A percentile compares a stretch with the other conserved stretches of the same genome.
phyloP scores from a whole-genome alignment of 1,140 invertebrate species.

The Samia ricini region DNA sequence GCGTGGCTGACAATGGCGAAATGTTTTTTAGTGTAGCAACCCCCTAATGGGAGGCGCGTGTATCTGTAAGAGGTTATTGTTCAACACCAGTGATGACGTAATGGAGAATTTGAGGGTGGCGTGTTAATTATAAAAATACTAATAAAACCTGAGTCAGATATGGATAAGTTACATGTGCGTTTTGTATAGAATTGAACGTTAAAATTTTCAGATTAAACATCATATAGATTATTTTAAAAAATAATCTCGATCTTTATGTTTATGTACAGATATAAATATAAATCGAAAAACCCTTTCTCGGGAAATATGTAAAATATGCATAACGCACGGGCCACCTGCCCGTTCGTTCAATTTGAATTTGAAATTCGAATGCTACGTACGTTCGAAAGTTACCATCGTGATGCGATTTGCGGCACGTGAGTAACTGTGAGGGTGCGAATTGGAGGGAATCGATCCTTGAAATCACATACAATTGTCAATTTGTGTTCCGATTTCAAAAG shows the following conservation, averaged over 20 bases:
- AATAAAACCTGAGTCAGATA: too few species aligned
- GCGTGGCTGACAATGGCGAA: slow-evolving; percentile 36
- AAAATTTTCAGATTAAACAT: too few species aligned
- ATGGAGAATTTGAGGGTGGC: background rate
- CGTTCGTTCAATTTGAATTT: slow-evolving; percentile 37
- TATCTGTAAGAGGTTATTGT: slow-evolving; percentile 45
- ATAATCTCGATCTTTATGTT: background rate
- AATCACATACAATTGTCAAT: slow-evolving; percentile 48
- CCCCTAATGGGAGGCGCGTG: slow-evolving; percentile 57
- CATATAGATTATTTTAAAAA: too few species aligned
- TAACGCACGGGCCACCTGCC: slow-evolving; percentile 34
- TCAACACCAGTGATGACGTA: slow-evolving; percentile 5
- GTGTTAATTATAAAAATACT: background rate
- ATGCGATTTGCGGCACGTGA: slow-evolving; percentile 30
- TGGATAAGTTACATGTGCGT: too few species aligned
- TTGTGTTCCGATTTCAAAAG: slow-evolving; percentile 36
- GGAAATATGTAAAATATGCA: slow-evolving; percentile 30
- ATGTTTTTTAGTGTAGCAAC: slow-evolving; percentile 49
- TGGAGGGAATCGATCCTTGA: slow-evolving; percentile 42
- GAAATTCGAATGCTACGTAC: slow-evolving; percentile 35
- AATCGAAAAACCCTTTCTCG: slow-evolving; percentile 17
- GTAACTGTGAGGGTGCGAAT: slow-evolving; percentile 30
- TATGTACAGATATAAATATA: background rate
- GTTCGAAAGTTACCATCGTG: slow-evolving; percentile 29
- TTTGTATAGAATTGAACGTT: too few species aligned